Percentiles rank a stretch among this genome's conserved stretches.
These are phyloP conservation scores for Kradibia gibbosae DNA, from an alignment of 1,140 invertebrate species.

Conservation along the genomic window DNA sequence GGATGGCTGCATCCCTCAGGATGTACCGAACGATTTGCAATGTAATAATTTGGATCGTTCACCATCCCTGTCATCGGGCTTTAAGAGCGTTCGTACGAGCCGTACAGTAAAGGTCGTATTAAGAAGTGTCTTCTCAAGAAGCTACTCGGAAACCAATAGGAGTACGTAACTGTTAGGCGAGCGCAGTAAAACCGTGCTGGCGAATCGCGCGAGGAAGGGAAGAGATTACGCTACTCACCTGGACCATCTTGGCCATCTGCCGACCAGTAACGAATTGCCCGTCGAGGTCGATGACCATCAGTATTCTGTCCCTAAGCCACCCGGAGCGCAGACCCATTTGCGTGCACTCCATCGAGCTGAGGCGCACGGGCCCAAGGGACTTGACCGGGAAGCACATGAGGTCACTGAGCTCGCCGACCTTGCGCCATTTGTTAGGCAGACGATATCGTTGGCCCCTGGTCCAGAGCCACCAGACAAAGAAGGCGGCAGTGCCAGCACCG, in stretches of 20 bases:
- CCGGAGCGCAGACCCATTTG: constrained; percentile 69
- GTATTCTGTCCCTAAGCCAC: constrained; percentile 72
- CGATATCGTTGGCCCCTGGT: constrained; percentile 55
- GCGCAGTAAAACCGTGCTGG: too few relatives aligned
- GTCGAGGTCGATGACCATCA: constrained; percentile 73
- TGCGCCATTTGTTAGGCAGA: constrained; percentile 65
- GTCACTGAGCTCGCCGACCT: constrained; percentile 72
- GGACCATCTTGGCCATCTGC: constrained; percentile 72
- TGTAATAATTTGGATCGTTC: too few relatives aligned
- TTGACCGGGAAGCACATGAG: constrained; percentile 73
- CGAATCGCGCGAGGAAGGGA: too few relatives aligned
- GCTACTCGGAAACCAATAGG: too few relatives aligned
- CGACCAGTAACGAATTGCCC: constrained; percentile 73
- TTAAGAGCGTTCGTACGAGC: too few relatives aligned
- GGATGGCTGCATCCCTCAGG: too few relatives aligned
- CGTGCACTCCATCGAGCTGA: constrained; percentile 68
- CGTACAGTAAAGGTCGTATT: too few relatives aligned
- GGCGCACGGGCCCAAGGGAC: constrained; percentile 69
- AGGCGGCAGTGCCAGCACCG: constrained; percentile 62
- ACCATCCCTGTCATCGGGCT: too few relatives aligned
- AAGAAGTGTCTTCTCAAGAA: too few relatives aligned
- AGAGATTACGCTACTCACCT: too few relatives aligned
- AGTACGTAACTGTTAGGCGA: too few relatives aligned
- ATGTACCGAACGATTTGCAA: too few relatives aligned
- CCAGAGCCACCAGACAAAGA: constrained; percentile 66